Conservation (phyloP, 2,113 vertebrate species). For the Oophaga pumilio region DNA sequence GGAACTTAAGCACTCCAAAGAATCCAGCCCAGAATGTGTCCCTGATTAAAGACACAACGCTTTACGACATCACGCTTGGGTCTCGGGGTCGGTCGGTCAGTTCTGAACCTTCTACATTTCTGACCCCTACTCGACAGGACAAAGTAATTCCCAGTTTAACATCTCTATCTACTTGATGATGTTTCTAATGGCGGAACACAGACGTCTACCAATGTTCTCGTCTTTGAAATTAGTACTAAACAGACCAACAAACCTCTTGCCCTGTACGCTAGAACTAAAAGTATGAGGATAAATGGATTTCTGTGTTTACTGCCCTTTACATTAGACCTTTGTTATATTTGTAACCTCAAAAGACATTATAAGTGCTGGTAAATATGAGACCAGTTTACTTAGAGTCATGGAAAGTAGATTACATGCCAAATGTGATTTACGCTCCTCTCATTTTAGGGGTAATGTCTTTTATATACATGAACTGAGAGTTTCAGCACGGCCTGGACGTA, state of each 20-base stretch:
- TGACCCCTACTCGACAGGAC: neutral
- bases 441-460: slow-evolving; percentile 10
- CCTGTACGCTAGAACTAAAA: neutral
- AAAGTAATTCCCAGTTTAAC: neutral
- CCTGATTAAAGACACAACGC: too few species aligned
- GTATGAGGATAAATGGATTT: slow-evolving; percentile 31
- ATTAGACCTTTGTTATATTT: slow-evolving; percentile 32
- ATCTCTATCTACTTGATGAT: neutral
- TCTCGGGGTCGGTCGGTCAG: neutral
- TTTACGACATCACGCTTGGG: too few species aligned
- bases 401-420: slow-evolving; percentile 40
- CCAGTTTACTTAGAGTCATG: neutral
- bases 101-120: neutral
- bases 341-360: slow-evolving; percentile 26
- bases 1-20: too few species aligned
- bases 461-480: slow-evolving; percentile 35
- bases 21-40: too few species aligned
- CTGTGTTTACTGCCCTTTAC: slow-evolving; percentile 4
- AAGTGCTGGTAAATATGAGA: slow-evolving; percentile 44
- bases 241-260: neutral
- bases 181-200: neutral
- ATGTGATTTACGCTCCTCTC: neutral
- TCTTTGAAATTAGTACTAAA: neutral
- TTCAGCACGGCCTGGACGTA: neutral
- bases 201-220: neutral